Base-by-base conservation (phyloP, 2,113 vertebrate genomes). In the Tapirus terrestris region DNA sequence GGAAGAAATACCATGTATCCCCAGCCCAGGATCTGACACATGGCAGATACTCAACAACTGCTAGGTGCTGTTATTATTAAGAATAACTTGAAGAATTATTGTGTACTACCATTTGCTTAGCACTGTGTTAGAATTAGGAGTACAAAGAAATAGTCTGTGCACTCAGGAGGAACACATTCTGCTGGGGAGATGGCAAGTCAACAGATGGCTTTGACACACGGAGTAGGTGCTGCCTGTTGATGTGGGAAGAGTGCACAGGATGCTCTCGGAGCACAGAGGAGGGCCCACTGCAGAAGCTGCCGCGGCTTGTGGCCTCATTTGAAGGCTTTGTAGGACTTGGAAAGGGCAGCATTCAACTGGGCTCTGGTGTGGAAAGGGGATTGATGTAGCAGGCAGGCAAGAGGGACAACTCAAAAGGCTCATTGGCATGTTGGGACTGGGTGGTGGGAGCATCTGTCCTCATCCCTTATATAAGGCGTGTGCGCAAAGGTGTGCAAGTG, bases 81-180 rank as follows among this genome's bases (percentile, higher is more conserved):
- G 36, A 58, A 33, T 94, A 51, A 85, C 79, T 89, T 72, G 73
- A 60, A 94, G 60, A 58, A 60, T 81, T 92, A 83, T 29, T 73
- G 29, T 80, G 63, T 72, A 16, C 80, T 84, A 3, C 53, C 91
- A 80, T 92, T 92, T 84, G 92, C 89, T 88, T 51, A 96, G 31
- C 73, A n/a, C 72, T 23, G 48, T 61, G 53, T 91, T 88, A 77
- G 96, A 91, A 87, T 93, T 93, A 96, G 95, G 85, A 80, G 56
- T 93, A 39, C 18, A 70, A 8, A 76, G 56, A 68, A 79, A 31
- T 16, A 73, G n/a, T 21, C 27, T 68, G 63, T 48, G 60, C 21
- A 31, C 70, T 67, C 21, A 17, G 72, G 63, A 56, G 61, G 48
- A 36, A 72, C 84, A 23, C 39, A 17, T 77, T 87, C 58, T 89